Base-by-base conservation (phyloP, 2,113 vertebrate species). In the Ophiodon elongatus region DNA sequence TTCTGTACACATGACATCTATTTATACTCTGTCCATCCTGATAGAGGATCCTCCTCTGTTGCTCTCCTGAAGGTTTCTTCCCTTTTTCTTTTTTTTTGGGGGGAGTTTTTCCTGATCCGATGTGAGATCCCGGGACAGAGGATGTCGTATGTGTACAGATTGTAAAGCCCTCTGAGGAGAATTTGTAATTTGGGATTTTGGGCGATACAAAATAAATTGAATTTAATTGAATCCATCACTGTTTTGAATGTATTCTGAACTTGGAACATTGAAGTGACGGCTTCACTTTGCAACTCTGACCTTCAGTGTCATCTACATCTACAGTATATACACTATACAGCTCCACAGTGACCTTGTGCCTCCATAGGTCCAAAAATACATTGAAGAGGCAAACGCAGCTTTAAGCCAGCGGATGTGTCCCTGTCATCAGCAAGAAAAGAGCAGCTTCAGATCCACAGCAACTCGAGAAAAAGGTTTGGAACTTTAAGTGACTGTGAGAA, bases 361-460 rank as follows among this genome's bases (percentile, higher is more conserved):
- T 41, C 56, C 8, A 35, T 29, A n/a, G 8, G 1, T n/a, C 59
- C 50, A 39, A 29, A 72, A 66, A 77, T 66, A 83, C 21, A n/a
- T 43, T 59, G 14, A 37, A 72, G 45, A 47, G 45, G 45, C 17
- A 6, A 33, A 19, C 1, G 6, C 56, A 65, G 13, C 8, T 56
- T 47, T 3, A 8, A 25, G 31, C 21, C 65, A 79, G 43, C n/a
- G 21, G 14, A 54, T 1, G 8, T 8, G 15, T 25, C 14, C 5
- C 6, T 2, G 39, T 19, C 66, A 70, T 17, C 57, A 41, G 29
- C 60, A 19, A 19, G 59, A 4, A 9, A 62, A 60, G 17, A 19
- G 59, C 59, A 62, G 59, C 59, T 31, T 19, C 15, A 27, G 31
- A 29, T 29, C 25, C 25, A 27, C 56, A 56, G 52, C 21, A 29